Base-by-base conservation (phyloP, 2,113 vertebrate genomes). In the Pseudolaguvia tuberculata region DNA sequence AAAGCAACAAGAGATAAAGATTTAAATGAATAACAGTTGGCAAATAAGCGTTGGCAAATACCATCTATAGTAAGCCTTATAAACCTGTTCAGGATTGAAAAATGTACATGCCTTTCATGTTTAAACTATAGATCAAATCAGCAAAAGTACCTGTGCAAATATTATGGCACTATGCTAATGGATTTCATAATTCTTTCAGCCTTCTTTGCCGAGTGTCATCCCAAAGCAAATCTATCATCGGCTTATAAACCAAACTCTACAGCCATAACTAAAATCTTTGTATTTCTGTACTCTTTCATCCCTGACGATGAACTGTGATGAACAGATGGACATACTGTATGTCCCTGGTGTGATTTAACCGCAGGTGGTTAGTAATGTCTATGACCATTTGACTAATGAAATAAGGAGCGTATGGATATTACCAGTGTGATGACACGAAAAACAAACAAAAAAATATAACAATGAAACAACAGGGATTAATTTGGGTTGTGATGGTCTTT, bases 141-240 rank as follows among this genome's bases (percentile, higher is more conserved):
- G 17, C 0, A n/a, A n/a, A n/a, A n/a, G n/a, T n/a, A n/a, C n/a
- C n/a, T 8, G 5, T 47, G 3, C 63, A 48, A 48, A 27, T 47
- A 66, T 66, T 66, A 9, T 48, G 63, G 27, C 63, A 48, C 21
- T 42, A 65, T 66, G 15, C 45, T 66, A 72, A 48, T 20, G 7
- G 2, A 21, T 31, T 59, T 50, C 39, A 59, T 72, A 47, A 48
- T 58, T 58, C 53, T 71, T 52, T 45, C 69, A 47, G 39, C 45
- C 18, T 72, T 58, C 59, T 59, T 72, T 31, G 50, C 42, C 29
- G 29, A 15, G 63, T 79, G 73, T 73, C 52, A 75, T 78, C 71
- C 52, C 1, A 1, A 14, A 42, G 62, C 70, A 59, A 58, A 81
- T 86, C 81, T 77, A 72, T 84, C 82, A 81, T 53, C 73, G 75